These are phyloP conservation scores for Schizothorax lantsangensis DNA, from an alignment of 2,797 vertebrate species.

Conservation along the genomic window DNA sequence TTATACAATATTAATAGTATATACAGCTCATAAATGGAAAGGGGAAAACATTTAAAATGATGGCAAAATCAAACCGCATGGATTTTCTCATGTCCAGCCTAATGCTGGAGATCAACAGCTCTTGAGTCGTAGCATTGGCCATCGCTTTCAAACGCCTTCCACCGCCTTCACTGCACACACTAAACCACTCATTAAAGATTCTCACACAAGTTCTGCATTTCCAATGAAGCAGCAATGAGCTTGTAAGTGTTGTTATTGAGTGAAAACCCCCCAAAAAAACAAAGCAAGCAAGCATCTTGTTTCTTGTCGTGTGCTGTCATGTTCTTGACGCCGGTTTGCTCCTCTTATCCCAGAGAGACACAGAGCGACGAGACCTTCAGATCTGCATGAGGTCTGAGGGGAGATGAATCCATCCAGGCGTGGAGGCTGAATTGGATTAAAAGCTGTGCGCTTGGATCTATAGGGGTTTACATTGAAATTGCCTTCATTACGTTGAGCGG, in stretches of 20 bases:
- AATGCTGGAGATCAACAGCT: slow-evolving; percentile 32
- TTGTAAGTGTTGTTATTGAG: slow-evolving; percentile 1
- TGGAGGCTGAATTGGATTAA: slow-evolving; percentile 54
- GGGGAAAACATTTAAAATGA: background rate
- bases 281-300: background rate
- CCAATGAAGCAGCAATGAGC: background rate
- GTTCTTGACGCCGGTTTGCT: background rate
- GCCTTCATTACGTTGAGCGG: slow-evolving; percentile 48
- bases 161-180: background rate
- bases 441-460: slow-evolving; percentile 39
- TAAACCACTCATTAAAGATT: slow-evolving; percentile 21
- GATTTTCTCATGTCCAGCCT: slow-evolving; percentile 39
- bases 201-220: background rate
- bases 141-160: background rate
- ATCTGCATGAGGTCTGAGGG: slow-evolving; percentile 37
- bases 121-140: background rate
- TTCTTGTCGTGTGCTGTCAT: background rate
- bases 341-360: background rate
- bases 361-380: slow-evolving; percentile 9
- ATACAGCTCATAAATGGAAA: background rate
- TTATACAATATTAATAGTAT: no score
- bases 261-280: background rate
- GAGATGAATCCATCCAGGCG: slow-evolving; percentile 30
- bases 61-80: slow-evolving; percentile 47
- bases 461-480: slow-evolving; percentile 50